Percentiles rank a stretch among this genome's conserved stretches.
Evolutionary conservation across 2,888 invertebrate genomes (phyloP).

Genomic region (Nomada goodeniana): DNA sequence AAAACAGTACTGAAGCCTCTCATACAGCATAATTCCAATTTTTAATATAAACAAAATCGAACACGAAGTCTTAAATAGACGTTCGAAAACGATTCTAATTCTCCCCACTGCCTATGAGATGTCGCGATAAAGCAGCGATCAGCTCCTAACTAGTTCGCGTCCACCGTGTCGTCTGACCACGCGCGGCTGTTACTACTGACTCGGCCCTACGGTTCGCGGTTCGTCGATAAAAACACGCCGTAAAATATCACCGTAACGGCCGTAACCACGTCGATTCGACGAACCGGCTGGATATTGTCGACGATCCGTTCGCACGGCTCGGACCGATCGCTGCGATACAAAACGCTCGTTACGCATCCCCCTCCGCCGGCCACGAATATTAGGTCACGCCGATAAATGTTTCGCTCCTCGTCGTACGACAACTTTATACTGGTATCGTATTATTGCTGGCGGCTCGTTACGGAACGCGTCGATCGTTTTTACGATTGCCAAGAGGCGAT

Average conservation of each 20-base stretch:
- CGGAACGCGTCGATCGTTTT: slow-evolving; percentile 2
- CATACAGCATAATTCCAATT: too few species aligned
- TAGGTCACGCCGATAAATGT: slow-evolving; percentile 47
- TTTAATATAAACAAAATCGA: background rate
- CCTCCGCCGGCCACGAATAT: slow-evolving; percentile 13
- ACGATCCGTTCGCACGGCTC: slow-evolving; percentile 52
- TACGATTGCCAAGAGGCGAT: slow-evolving; percentile 14
- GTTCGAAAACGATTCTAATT: background rate
- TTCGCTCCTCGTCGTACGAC: slow-evolving; percentile 16
- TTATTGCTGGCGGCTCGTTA: slow-evolving; percentile 5
- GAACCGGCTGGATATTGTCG: slow-evolving; percentile 54
- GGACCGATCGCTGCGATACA: slow-evolving; percentile 43
- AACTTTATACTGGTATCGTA: slow-evolving; percentile 27
- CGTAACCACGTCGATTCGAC: slow-evolving; percentile 70
- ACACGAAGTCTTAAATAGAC: too few species aligned
- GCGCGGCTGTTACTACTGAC: slow-evolving; percentile 67
- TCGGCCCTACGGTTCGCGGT: slow-evolving; percentile 59
- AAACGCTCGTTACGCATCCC: slow-evolving; percentile 41
- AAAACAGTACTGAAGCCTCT: too few species aligned
- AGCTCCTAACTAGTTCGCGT: background rate
- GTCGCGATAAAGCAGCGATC: slow-evolving; percentile 2
- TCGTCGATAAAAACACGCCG: slow-evolving; percentile 72
- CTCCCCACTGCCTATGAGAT: background rate
- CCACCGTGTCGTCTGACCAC: slow-evolving; percentile 66
- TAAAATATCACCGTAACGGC: slow-evolving; percentile 70